Conservation (phyloP, 2,797 vertebrate genomes). For the Lophotriccus pileatus region DNA sequence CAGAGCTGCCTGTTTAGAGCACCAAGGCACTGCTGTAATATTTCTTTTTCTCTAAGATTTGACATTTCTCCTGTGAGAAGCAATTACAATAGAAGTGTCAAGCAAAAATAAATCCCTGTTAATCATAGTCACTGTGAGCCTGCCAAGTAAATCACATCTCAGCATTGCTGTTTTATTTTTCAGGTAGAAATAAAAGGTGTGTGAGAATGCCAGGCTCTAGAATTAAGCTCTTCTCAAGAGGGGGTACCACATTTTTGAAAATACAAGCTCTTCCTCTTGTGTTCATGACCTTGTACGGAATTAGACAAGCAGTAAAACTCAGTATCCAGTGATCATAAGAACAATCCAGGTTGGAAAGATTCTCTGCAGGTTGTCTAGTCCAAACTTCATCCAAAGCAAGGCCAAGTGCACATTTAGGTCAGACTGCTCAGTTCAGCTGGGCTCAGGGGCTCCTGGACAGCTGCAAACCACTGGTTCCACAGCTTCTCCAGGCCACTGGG, state of each 20-base stretch:
- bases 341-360: background rate
- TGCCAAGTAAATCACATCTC: background rate
- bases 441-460: background rate
- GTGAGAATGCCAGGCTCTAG: background rate
- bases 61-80: slow-evolving; percentile 20
- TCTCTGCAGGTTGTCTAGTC: background rate
- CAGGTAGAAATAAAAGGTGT: background rate
- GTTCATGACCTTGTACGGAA: background rate
- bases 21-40: background rate
- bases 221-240: background rate
- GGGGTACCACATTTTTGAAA: background rate
- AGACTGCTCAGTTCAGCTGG: background rate
- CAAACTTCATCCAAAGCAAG: background rate
- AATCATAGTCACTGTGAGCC: slow-evolving; percentile 8
- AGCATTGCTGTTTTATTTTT: background rate
- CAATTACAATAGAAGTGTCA: slow-evolving; percentile 34
- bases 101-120: slow-evolving; percentile 31
- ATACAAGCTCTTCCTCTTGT: background rate
- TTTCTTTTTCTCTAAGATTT: slow-evolving; percentile 34
- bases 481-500: background rate
- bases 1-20: background rate
- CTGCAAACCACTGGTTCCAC: background rate
- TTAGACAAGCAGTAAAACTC: background rate
- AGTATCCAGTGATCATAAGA: background rate
- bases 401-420: background rate